Percentiles rank a stretch among this genome's conserved stretches.
Conservation (phyloP, 2,797 vertebrate genomes). For the Acipenser transmontanus region DNA sequence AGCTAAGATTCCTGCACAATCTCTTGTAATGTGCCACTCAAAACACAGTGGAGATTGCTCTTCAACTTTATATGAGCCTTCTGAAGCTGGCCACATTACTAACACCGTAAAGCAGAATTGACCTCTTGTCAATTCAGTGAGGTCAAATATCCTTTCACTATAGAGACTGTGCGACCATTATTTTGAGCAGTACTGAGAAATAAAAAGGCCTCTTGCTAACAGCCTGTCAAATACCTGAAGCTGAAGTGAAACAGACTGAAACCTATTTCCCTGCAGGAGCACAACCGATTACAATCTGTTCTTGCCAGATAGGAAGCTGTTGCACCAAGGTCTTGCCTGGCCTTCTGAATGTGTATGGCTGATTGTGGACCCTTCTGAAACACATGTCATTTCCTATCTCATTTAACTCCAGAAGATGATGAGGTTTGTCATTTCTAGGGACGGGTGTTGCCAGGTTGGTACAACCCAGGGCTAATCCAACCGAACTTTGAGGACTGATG, state of each 20-base stretch:
- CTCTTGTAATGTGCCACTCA: no score
- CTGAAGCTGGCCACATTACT: no score
- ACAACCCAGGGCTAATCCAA: not conserved
- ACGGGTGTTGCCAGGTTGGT: not conserved
- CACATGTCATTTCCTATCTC: not conserved
- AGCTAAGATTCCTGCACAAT: no score
- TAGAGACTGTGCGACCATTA: no score
- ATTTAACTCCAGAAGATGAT: not conserved
- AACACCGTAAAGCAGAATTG: no score
- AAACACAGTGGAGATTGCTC: no score
- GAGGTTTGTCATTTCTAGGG: not conserved
- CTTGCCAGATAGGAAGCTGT: slow-evolving; percentile 3
- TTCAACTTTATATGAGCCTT: no score
- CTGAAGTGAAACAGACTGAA: not conserved
- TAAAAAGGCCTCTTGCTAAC: no score
- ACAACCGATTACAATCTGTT: not conserved
- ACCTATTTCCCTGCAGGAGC: not conserved
- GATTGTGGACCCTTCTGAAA: not conserved
- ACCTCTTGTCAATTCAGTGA: no score
- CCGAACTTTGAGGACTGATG: not conserved
- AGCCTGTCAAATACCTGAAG: not conserved
- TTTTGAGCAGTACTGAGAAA: no score
- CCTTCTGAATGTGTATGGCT: not conserved
- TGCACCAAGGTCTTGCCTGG: not conserved
- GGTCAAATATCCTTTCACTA: no score